Evolutionary conservation across 2,797 vertebrate genomes (phyloP).

Genomic region (Gadopsis bispinosus): DNA sequence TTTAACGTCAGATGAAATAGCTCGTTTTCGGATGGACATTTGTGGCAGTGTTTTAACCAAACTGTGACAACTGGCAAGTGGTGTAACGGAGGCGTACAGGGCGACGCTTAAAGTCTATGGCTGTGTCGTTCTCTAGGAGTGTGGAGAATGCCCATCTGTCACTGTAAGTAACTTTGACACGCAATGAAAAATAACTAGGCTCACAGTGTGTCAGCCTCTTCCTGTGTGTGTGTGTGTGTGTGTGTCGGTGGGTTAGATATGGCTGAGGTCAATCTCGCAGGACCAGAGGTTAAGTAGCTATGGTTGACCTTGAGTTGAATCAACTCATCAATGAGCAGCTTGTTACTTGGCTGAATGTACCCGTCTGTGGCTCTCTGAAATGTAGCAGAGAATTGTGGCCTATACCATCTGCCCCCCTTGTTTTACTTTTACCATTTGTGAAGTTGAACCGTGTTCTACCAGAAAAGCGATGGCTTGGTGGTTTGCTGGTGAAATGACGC

Average conservation of each 20-base stretch:
- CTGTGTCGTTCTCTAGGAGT: constrained; percentile 15
- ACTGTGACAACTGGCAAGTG: constrained; percentile 32
- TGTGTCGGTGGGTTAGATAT: constrained; percentile 37
- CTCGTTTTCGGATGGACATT: constrained; percentile 27
- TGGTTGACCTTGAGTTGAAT: constrained; percentile 49
- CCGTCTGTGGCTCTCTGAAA: constrained; percentile 29
- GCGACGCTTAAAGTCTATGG: constrained; percentile 20
- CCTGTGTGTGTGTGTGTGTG: constrained; percentile 26
- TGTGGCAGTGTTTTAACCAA: neutral
- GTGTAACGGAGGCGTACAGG: constrained; percentile 32
- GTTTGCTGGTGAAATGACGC: neutral
- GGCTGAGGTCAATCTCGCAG: constrained; percentile 36
- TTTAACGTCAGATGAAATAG: neutral
- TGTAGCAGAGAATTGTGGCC: constrained; percentile 18
- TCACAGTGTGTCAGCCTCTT: constrained; percentile 45
- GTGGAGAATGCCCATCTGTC: constrained; percentile 54
- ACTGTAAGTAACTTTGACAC: constrained; percentile 42
- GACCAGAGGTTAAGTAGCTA: constrained; percentile 59
- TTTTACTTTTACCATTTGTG: neutral
- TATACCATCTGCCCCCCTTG: constrained; percentile 26
- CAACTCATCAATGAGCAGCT: constrained; percentile 41
- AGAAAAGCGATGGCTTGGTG: neutral
- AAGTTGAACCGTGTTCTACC: neutral
- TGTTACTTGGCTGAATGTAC: constrained; percentile 35
- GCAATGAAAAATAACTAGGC: constrained; percentile 47